Percentiles rank a stretch among this genome's conserved stretches.
Evolutionary conservation across 2,113 vertebrate species (phyloP).

Genomic region (Pogona vitticeps): DNA sequence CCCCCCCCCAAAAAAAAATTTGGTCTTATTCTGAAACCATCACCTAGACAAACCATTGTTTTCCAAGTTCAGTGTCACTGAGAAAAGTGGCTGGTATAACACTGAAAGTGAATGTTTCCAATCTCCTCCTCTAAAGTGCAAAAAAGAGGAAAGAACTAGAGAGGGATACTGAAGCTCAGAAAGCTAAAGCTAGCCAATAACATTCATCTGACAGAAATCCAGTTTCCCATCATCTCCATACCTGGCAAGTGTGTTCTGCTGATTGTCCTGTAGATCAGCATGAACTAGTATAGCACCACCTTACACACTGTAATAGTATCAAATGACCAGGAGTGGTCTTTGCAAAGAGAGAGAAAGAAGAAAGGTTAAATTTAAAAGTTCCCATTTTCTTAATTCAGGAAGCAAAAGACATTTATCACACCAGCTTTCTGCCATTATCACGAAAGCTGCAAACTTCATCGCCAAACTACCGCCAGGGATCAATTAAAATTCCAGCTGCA

Average conservation of each 20-base stretch:
- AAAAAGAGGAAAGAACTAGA: not conserved
- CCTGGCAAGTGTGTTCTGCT: not conserved
- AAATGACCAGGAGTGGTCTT: not conserved
- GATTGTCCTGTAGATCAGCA: not conserved
- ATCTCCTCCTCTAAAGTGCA: not conserved
- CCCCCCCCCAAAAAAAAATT: no score
- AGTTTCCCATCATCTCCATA: not conserved
- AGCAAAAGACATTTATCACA: not conserved
- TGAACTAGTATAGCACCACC: not conserved
- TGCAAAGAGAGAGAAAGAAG: not conserved
- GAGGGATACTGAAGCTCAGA: not conserved
- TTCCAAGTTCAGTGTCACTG: not conserved
- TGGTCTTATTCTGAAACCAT: not conserved
- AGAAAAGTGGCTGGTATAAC: not conserved
- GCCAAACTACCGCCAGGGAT: not conserved
- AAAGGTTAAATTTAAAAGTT: not conserved
- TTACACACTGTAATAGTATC: not conserved
- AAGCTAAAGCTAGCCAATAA: not conserved
- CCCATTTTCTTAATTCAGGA: not conserved
- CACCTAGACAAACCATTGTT: not conserved
- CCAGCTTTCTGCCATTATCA: constrained; percentile 13
- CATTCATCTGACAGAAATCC: not conserved
- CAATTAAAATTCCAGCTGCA: not conserved
- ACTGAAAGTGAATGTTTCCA: not conserved
- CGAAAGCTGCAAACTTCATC: constrained; percentile 31